phyloP scores from a whole-genome alignment of 92 coral and sea anemone species.

The Diadumene lineata region DNA sequence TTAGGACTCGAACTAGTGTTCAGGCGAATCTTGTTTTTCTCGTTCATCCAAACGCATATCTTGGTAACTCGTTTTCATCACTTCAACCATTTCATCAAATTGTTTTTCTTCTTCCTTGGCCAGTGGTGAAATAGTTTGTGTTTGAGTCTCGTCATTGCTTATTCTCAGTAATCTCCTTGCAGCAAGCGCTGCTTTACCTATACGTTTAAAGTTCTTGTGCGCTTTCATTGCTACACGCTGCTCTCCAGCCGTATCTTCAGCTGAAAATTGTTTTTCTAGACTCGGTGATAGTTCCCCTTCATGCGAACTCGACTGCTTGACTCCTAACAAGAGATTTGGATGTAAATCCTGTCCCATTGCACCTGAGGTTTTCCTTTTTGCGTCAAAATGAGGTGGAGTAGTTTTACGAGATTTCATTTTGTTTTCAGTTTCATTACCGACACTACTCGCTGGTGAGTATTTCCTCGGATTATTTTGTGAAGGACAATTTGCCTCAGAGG shows the following conservation, averaged over 20 bases:
- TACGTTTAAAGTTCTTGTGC: constrained; percentile 36
- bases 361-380: constrained; percentile 16
- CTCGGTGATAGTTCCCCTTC: constrained; percentile 11
- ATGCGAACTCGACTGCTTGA: constrained; percentile 1
- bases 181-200: constrained; percentile 41
- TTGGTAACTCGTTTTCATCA: constrained; percentile 26
- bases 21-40: not conserved
- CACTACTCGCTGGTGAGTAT: constrained; percentile 4
- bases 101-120: constrained; percentile 14
- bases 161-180: constrained; percentile 29
- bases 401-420: not conserved
- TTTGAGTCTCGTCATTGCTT: constrained; percentile 10
- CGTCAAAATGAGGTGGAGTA: not conserved
- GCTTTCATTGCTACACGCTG: constrained; percentile 27
- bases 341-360: constrained; percentile 33
- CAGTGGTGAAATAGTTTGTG: constrained; percentile 18
- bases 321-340: constrained; percentile 38
- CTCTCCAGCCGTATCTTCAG: constrained; percentile 17
- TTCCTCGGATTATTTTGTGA: not conserved
- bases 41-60: constrained; percentile 13
- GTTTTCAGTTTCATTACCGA: not conserved
- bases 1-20: too few species aligned
- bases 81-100: constrained; percentile 29
- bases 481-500: not conserved
- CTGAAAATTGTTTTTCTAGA: constrained; percentile 18